A percentile compares a stretch with the other conserved stretches of the same genome.
These are phyloP conservation scores for Heliconius erato DNA, from an alignment of 2,888 invertebrate genomes.

Conservation along the genomic window DNA sequence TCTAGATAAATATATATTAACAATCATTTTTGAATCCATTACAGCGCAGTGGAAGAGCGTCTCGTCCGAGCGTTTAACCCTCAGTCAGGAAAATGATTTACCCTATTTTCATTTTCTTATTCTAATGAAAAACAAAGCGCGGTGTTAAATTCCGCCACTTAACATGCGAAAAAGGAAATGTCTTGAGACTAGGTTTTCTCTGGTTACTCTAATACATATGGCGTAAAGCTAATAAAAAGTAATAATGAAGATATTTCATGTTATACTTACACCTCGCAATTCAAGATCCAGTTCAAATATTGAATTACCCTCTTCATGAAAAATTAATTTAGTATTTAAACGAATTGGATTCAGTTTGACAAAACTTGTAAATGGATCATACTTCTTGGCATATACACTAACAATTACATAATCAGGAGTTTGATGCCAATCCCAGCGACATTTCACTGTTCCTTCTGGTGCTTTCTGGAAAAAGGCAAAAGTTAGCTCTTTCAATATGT, in stretches of 20 bases:
- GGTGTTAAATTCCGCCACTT: no score
- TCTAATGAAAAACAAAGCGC: no score
- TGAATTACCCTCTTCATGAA: slow-evolving; percentile 90
- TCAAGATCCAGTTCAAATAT: slow-evolving; percentile 91
- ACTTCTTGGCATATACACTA: slow-evolving; percentile 96
- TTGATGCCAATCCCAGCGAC: slow-evolving; percentile 98
- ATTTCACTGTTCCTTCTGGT: slow-evolving; percentile 86
- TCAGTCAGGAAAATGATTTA: no score
- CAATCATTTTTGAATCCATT: no score
- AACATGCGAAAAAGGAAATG: no score
- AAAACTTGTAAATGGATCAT: slow-evolving; percentile 90
- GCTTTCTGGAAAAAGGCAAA: slow-evolving; percentile 72
- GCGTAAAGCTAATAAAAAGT: neutral
- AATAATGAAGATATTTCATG: neutral
- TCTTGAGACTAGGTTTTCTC: no score
- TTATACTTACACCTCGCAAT: slow-evolving; percentile 90
- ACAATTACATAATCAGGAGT: slow-evolving; percentile 93
- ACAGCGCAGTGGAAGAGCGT: no score
- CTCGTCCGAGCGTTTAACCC: no score
- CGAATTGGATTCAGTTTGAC: slow-evolving; percentile 94
- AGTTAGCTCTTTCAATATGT: neutral
- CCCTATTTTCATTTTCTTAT: no score
- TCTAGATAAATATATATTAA: neutral
- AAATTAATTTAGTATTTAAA: slow-evolving; percentile 90
- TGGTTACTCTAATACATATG: no score